These are phyloP conservation scores for Palythoa grandiflora DNA, from an alignment of 92 coral and sea anemone species.

Conservation along the genomic window DNA sequence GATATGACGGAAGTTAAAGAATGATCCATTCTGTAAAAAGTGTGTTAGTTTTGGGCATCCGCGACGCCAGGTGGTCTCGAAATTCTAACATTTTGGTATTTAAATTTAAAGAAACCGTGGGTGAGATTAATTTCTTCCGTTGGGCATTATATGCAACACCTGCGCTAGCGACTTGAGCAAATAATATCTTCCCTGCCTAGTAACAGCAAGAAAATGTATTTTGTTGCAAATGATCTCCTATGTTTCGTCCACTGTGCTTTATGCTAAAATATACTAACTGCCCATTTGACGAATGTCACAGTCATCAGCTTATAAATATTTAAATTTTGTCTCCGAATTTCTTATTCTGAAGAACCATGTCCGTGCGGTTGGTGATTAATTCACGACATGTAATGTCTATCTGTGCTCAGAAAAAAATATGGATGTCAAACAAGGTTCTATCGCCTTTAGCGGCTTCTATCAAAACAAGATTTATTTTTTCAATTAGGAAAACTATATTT, in stretches of 20 bases:
- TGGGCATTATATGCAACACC: background rate
- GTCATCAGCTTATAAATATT: constrained; percentile 2
- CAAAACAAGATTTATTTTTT: too few relatives aligned
- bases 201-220: constrained; percentile 2
- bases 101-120: constrained; percentile 37
- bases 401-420: too few relatives aligned
- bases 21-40: background rate
- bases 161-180: constrained; percentile 11
- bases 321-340: background rate
- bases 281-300: background rate
- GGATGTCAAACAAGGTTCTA: too few relatives aligned
- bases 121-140: constrained; percentile 45
- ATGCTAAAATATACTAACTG: background rate
- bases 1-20: constrained; percentile 29
- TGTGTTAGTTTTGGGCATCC: constrained; percentile 6
- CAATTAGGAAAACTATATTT: too few relatives aligned
- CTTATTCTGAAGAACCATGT: background rate
- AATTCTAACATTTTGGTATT: constrained; percentile 28
- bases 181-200: constrained; percentile 12
- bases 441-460: too few relatives aligned
- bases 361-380: background rate
- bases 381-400: background rate
- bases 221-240: background rate
- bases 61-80: constrained; percentile 20
- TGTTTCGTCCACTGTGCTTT: background rate